Conservation (phyloP, 2,113 vertebrate genomes). For the Notarius lentiginosus region DNA sequence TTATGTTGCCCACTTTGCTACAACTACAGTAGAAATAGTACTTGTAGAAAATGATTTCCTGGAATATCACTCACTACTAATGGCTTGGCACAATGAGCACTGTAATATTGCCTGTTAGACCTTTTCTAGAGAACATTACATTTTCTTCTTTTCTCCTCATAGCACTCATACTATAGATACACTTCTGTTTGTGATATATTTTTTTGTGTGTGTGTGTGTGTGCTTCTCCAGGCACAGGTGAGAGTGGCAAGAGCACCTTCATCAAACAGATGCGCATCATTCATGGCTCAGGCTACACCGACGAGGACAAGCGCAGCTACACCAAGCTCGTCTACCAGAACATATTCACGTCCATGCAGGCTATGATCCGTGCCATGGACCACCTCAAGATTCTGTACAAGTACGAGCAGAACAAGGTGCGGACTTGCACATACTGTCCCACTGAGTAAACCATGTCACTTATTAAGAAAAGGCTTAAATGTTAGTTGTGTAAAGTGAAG, state of each 20-base stretch:
- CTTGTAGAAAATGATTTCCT: not conserved
- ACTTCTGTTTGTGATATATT: not conserved
- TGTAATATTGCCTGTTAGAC: not conserved
- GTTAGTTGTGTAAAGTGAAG: not conserved
- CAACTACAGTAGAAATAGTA: not conserved
- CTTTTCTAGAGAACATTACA: not conserved
- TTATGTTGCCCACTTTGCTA: not conserved
- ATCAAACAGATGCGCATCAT: slow-evolving; percentile 95
- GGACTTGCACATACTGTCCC: not conserved
- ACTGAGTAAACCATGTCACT: not conserved
- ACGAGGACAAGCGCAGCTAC: slow-evolving; percentile 83
- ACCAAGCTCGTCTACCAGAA: slow-evolving; percentile 86
- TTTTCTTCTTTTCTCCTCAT: not conserved
- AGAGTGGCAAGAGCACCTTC: slow-evolving; percentile 92
- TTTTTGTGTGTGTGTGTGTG: not conserved
- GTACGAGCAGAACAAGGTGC: slow-evolving; percentile 80
- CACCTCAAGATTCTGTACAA: slow-evolving; percentile 80
- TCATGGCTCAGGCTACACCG: slow-evolving; percentile 83
- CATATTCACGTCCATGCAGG: slow-evolving; percentile 83
- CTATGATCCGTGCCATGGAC: slow-evolving; percentile 83
- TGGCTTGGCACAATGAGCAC: not conserved
- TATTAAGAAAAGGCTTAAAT: not conserved
- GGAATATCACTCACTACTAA: not conserved
- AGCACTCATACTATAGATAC: too few relatives aligned
- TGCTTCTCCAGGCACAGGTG: slow-evolving; percentile 77